These are phyloP conservation scores for Armadillidium nasatum DNA, from an alignment of 1,140 invertebrate genomes.

Conservation along the genomic window DNA sequence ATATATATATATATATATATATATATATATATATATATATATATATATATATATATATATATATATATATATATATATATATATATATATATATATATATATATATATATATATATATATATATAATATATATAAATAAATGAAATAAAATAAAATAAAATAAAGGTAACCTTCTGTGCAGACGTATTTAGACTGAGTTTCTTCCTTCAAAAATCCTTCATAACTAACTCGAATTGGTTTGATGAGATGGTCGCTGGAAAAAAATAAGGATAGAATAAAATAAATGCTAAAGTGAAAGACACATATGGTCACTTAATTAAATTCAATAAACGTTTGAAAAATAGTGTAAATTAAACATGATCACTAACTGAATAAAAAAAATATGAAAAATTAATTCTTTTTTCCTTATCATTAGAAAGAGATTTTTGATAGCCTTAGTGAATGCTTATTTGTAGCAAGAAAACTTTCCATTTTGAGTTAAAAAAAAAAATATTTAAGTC, in stretches of 20 bases:
- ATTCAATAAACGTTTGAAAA: background rate
- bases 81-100: no score
- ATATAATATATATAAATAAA: no score
- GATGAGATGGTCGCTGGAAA: constrained; percentile 32
- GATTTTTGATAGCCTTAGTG: no score
- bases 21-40: background rate
- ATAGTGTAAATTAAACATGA: no score
- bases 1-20: no score
- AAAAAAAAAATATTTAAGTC: no score
- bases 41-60: constrained; percentile 1
- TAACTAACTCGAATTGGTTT: constrained; percentile 33
- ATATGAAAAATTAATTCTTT: no score
- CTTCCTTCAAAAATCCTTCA: constrained; percentile 38
- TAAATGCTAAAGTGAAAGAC: background rate
- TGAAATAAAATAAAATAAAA: no score
- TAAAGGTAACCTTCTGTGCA: constrained; percentile 37
- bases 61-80: background rate
- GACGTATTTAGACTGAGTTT: constrained; percentile 38
- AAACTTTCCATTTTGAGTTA: no score
- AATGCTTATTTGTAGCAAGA: no score
- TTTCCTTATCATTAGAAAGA: no score
- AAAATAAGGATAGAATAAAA: background rate
- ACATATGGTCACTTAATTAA: constrained; percentile 2
- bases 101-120: background rate
- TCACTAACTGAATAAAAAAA: no score